Evolutionary conservation across 37 sponge, comb jelly and placozoan genomes (phyloP), one percentile per base, ranked within the genome.

Genomic region (Cliona cf. orientalis): DNA sequence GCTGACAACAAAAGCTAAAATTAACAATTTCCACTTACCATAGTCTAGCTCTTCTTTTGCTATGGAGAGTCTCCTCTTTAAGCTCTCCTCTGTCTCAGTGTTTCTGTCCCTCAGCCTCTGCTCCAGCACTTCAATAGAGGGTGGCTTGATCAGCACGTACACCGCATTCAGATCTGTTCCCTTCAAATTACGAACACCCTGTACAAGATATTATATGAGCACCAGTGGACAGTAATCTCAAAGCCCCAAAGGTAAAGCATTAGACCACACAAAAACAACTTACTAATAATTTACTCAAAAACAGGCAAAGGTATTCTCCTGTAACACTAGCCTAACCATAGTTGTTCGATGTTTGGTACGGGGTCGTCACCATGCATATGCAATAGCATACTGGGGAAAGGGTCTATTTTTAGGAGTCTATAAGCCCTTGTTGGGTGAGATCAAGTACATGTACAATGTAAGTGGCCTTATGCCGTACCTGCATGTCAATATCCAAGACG

Each of bases 401-500:
- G n/a, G n/a, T n/a, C n/a, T n/a, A n/a, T n/a, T n/a, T n/a, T n/a
- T n/a, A n/a, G n/a, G n/a, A n/a, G n/a, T n/a, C n/a, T n/a, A n/a
- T n/a, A n/a, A n/a, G n/a, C n/a, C n/a, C n/a, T n/a, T n/a, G n/a
- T n/a, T n/a, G n/a, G n/a, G n/a, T n/a, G n/a, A n/a, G n/a, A n/a
- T n/a, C n/a, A n/a, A n/a, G n/a, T n/a, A n/a, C n/a, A n/a, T n/a
- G n/a, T n/a, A n/a, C n/a, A n/a, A n/a, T n/a, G n/a, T n/a, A n/a
- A n/a, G n/a, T n/a, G n/a, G n/a, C n/a, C n/a, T n/a, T n/a, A n/a
- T n/a, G n/a, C n/a, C 83, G 1, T 63, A 90, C 96, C 86, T 96
- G 98, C 85, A 97, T 92, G 34, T 97, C 98, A 78, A 97, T 94
- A 56, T 97, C 98, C 61, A 97, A 74, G 0, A 97, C 88, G 81